A percentile compares a stretch with the other conserved stretches of the same genome.
These are phyloP conservation scores for Polypterus senegalus DNA, from an alignment of 2,113 vertebrate species.

Conservation along the genomic window DNA sequence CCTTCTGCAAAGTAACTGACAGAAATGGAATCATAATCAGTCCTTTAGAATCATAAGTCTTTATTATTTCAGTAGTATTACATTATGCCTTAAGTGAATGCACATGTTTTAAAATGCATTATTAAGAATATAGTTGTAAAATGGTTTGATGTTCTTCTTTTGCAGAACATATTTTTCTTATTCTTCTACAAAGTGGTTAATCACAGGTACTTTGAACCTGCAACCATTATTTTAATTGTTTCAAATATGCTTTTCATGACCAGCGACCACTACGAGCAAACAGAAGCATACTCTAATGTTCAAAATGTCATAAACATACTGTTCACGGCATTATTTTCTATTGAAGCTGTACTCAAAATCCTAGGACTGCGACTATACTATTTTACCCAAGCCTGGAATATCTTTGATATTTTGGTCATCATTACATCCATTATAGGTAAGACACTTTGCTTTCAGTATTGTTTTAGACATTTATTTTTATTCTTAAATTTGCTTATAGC, in stretches of 20 bases:
- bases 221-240: slow-evolving; percentile 8
- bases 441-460: no score
- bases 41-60: no score
- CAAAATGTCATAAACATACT: slow-evolving; percentile 8
- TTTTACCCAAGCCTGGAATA: slow-evolving; percentile 13
- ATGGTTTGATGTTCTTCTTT: not conserved
- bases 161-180: slow-evolving; percentile 6
- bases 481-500: no score
- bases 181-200: slow-evolving; percentile 10
- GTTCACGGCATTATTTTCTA: slow-evolving; percentile 10
- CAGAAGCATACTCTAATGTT: slow-evolving; percentile 1
- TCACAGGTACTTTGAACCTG: slow-evolving; percentile 8
- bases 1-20: not conserved
- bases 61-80: no score
- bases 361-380: slow-evolving; percentile 13
- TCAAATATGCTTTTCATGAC: slow-evolving; percentile 11
- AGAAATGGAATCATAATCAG: no score
- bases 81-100: no score
- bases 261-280: slow-evolving; percentile 11
- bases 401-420: slow-evolving; percentile 16
- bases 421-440: slow-evolving; percentile 13
- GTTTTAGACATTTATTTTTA: no score
- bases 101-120: no score
- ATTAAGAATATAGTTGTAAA: no score
- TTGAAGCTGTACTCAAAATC: slow-evolving; percentile 12